Base-by-base conservation (phyloP, 2,113 vertebrate species). In the Leucopsar rothschildi region DNA sequence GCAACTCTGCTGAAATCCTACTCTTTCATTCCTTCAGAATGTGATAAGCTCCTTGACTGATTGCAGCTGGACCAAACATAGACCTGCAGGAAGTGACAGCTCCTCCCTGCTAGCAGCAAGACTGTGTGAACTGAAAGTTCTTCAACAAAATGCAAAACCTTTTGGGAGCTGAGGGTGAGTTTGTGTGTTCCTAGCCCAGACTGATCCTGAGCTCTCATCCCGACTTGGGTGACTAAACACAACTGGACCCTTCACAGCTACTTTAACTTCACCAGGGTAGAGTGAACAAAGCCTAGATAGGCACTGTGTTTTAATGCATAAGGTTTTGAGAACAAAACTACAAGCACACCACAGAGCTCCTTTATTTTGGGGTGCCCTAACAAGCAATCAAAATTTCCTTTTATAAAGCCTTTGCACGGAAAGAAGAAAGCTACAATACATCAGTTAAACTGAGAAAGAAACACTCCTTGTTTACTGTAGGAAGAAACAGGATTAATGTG, bases 41-140 rank as follows among this genome's bases (percentile, higher is more conserved):
- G 0, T 0, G 0, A 65, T 25, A 44, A 84, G 25, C 21, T 45
- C 29, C 11, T 6, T 12, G 37, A 27, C 1, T 11, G 60, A 37
- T 1, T 63, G 31, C 45, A 85, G 21, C 10, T 33, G 45, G 11
- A 25, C 42, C 44, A 88, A 88, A 31, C 16, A 68, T 2, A 45
- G 23, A 18, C 15, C 35, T 88, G 29, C 13, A 85, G 56, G 45
- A 77, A 70, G 25, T 8, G 6, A 7, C 10, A 61, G 4, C 20
- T 69, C 11, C 27, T 65, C 29, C n/a, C 40, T 35, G 37, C 11
- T 19, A 61, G 78, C 50, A 87, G 45, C 42, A 90, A 53, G 53
- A 53, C n/a, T 21, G 13, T 4, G 10, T 39, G 31, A 84, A 82
- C 40, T 53, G 12, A 11, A 75, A 69, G 28, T n/a, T 85, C 33